A percentile compares a stretch with the other conserved stretches of the same genome.
Evolutionary conservation across 2,797 vertebrate species (phyloP).

Genomic region (Gouania willdenowi): DNA sequence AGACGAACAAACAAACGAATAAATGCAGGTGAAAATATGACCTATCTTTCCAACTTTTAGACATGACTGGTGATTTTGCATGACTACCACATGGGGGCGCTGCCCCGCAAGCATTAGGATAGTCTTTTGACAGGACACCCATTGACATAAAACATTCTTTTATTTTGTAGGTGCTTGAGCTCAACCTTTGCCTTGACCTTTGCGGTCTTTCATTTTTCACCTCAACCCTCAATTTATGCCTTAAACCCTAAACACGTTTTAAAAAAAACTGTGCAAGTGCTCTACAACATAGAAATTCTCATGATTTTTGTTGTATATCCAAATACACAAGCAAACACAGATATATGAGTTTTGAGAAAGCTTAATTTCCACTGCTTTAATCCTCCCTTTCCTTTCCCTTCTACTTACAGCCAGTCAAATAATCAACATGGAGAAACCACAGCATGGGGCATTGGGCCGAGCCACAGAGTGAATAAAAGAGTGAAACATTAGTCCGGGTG

Average conservation of each 20-base stretch:
- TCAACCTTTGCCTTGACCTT: too few species aligned
- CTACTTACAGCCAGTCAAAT: slow-evolving; percentile 15
- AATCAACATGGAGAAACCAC: slow-evolving; percentile 12
- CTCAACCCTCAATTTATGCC: too few species aligned
- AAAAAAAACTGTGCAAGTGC: too few species aligned
- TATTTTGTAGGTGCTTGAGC: too few species aligned
- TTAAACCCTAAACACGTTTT: too few species aligned
- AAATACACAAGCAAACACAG: not conserved
- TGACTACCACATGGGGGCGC: slow-evolving; percentile 27
- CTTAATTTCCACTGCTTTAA: not conserved
- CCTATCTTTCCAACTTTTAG: too few species aligned
- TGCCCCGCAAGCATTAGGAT: slow-evolving; percentile 12
- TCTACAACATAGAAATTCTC: too few species aligned
- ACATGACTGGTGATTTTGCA: too few species aligned
- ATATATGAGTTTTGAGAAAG: slow-evolving; percentile 16
- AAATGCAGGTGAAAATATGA: too few species aligned
- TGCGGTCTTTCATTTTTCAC: too few species aligned
- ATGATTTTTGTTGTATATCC: not conserved
- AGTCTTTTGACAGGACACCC: not conserved
- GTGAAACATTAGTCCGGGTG: slow-evolving; percentile 1
- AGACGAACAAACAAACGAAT: too few species aligned
- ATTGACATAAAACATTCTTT: too few species aligned
- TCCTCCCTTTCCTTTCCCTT: slow-evolving; percentile 6
- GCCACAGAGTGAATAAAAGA: slow-evolving; percentile 16
- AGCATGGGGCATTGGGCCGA: not conserved